Conservation (phyloP, 1,140 invertebrate species). For the Glomeris maerens region DNA sequence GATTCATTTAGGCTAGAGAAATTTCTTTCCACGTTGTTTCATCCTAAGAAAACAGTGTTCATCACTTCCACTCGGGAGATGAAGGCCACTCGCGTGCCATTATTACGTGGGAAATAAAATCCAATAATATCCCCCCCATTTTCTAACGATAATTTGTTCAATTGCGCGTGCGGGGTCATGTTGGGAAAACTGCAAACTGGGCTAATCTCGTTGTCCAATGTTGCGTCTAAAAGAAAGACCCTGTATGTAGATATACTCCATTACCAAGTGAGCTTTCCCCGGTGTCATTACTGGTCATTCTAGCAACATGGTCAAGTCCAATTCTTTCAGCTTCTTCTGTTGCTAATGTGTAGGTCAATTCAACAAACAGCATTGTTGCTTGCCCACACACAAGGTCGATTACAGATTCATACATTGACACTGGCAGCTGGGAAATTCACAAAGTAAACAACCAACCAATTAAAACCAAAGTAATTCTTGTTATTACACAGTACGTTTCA, state of each 20-base stretch:
- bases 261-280: constrained; percentile 77
- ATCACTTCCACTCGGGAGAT: too few relatives aligned
- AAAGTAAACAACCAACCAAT: neutral
- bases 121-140: too few relatives aligned
- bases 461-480: neutral
- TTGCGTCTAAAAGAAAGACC: neutral
- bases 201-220: too few relatives aligned
- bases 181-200: too few relatives aligned
- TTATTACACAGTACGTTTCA: constrained; percentile 24
- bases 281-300: constrained; percentile 77
- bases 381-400: constrained; percentile 87
- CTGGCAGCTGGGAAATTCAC: constrained; percentile 52
- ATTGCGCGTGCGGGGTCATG: too few relatives aligned
- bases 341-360: constrained; percentile 81
- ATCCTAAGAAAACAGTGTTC: too few relatives aligned
- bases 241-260: too few relatives aligned
- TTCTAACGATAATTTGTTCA: too few relatives aligned
- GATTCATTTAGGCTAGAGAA: too few relatives aligned
- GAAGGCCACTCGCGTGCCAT: too few relatives aligned
- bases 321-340: constrained; percentile 97
- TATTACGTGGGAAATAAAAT: too few relatives aligned
- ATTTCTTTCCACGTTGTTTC: too few relatives aligned
- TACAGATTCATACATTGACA: constrained; percentile 85
- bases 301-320: constrained; percentile 91
- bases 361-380: constrained; percentile 88